Evolutionary conservation across 2,888 invertebrate genomes (phyloP).

Genomic region (Hyalella azteca): DNA sequence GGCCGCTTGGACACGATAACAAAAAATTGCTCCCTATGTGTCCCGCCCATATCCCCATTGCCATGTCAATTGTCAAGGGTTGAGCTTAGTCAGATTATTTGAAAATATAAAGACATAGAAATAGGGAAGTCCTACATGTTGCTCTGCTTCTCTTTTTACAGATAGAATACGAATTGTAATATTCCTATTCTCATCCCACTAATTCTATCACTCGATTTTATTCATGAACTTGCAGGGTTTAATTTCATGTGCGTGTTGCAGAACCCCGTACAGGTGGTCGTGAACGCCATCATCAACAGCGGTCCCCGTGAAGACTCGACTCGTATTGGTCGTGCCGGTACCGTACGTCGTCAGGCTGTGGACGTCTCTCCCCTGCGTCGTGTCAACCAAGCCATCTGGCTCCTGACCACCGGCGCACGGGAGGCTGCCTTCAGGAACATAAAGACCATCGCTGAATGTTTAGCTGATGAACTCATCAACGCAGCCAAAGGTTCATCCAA

Average conservation of each 20-base stretch:
- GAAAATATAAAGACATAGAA: no score
- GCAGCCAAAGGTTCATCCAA: slow-evolving; percentile 99
- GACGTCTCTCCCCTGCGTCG: slow-evolving; percentile 97
- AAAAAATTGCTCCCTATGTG: no score
- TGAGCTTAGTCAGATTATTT: no score
- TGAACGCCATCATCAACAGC: slow-evolving; percentile 97
- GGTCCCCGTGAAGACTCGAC: slow-evolving; percentile 99
- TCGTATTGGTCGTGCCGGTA: slow-evolving; percentile 99
- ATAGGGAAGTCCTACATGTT: no score
- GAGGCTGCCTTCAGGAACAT: slow-evolving; percentile 99
- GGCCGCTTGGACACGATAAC: no score
- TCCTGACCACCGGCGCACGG: slow-evolving; percentile 97
- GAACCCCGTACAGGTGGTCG: slow-evolving; percentile 67
- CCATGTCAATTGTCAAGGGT: no score
- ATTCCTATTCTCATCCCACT: no score
- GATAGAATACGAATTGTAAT: no score
- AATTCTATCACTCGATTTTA: no score
- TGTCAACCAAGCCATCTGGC: slow-evolving; percentile 99
- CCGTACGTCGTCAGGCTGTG: slow-evolving; percentile 99
- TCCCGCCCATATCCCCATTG: no score
- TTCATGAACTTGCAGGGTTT: no score
- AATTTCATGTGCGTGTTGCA: slow-evolving; percentile 34
- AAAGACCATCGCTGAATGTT: slow-evolving; percentile 99
- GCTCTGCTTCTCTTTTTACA: no score
- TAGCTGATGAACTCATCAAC: slow-evolving; percentile 99